A percentile compares a stretch with the other conserved stretches of the same genome.
Evolutionary conservation across 2,797 vertebrate species (phyloP).

Genomic region (Hyperoplus lanceolatus): DNA sequence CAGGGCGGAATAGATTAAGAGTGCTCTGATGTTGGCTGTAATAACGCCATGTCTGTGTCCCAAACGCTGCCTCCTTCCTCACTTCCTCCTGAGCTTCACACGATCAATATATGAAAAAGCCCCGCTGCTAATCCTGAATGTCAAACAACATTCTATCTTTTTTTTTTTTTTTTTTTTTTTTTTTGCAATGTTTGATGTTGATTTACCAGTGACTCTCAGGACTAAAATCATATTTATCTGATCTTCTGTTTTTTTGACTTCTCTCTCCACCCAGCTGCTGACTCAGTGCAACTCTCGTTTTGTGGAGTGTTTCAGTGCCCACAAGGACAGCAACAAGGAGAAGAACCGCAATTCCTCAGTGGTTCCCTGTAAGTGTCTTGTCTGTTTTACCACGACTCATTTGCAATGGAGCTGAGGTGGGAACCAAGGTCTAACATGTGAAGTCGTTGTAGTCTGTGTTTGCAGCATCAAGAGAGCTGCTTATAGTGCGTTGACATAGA

Average conservation of each 20-base stretch:
- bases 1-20: constrained; percentile 43
- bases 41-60: constrained; percentile 73
- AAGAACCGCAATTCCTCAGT: constrained; percentile 99
- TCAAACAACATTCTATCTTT: constrained; percentile 37
- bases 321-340: constrained; percentile 99
- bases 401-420: constrained; percentile 26
- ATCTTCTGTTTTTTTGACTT: constrained; percentile 14
- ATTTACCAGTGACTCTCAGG: constrained; percentile 15
- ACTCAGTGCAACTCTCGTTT: constrained; percentile 96
- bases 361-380: constrained; percentile 92
- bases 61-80: constrained; percentile 59
- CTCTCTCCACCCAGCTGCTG: constrained; percentile 88
- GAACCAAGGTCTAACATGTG: constrained; percentile 40
- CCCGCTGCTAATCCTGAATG: constrained; percentile 27
- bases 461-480: not conserved
- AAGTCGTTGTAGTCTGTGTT: not conserved
- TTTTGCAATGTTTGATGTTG: constrained; percentile 26
- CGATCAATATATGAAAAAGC: constrained; percentile 38
- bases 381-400: constrained; percentile 33
- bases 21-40: constrained; percentile 67
- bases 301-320: constrained; percentile 96
- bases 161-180: not conserved
- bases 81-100: constrained; percentile 51
- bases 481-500: constrained; percentile 8
- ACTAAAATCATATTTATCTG: constrained; percentile 21